Evolutionary conservation across 2,113 vertebrate species (phyloP).

Genomic region (Pionites leucogaster): DNA sequence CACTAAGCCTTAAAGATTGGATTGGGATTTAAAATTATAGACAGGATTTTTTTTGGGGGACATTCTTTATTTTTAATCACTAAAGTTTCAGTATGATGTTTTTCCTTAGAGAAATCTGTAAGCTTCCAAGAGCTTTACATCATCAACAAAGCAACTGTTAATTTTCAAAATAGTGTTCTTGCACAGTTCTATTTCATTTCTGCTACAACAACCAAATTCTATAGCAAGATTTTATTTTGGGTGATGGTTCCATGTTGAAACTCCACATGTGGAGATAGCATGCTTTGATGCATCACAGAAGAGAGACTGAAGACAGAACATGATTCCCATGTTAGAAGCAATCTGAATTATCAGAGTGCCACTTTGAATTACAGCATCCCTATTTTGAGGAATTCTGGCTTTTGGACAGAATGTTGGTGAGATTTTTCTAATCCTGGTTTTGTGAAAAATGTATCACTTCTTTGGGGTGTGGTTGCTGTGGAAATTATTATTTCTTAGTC

Average conservation of each 20-base stretch:
- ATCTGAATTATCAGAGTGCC: not conserved
- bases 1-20: not conserved
- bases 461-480: not conserved
- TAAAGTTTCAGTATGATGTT: not conserved
- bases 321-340: not conserved
- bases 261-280: fast-evolving
- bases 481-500: not conserved
- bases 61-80: fast-evolving
- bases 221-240: not conserved
- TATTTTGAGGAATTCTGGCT: not conserved
- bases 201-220: not conserved
- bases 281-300: not conserved
- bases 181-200: not conserved
- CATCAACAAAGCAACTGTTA: not conserved
- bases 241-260: not conserved
- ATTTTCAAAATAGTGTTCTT: not conserved
- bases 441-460: not conserved
- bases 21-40: not conserved
- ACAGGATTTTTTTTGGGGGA: fast-evolving
- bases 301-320: not conserved
- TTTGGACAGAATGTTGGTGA: not conserved
- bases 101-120: not conserved
- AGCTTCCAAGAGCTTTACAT: not conserved
- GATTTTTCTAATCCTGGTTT: not conserved
- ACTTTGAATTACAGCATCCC: not conserved